Evolutionary conservation across 1,140 invertebrate species (phyloP).

Genomic region (Listronotus bonariensis): DNA sequence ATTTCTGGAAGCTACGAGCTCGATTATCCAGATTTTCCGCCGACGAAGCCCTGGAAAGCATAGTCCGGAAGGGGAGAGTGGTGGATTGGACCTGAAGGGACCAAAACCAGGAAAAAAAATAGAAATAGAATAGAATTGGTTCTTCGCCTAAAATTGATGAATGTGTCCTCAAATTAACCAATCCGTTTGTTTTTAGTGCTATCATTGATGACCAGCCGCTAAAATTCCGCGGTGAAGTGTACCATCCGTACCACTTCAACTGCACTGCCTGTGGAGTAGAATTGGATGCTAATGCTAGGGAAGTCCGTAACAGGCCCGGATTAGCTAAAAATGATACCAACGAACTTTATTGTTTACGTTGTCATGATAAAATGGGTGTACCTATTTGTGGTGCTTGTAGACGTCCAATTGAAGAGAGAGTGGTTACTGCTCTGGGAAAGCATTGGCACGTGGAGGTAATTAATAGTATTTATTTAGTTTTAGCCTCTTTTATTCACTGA

Average conservation of each 20-base stretch:
- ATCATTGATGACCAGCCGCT: slow-evolving; percentile 96
- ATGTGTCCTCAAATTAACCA: no score
- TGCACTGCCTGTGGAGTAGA: slow-evolving; percentile 89
- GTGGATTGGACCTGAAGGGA: no score
- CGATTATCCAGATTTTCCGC: no score
- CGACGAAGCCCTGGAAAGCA: no score
- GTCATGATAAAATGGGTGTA: slow-evolving; percentile 99
- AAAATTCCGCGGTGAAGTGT: slow-evolving; percentile 94
- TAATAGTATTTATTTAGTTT: neutral
- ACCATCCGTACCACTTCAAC: slow-evolving; percentile 99
- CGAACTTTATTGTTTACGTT: slow-evolving; percentile 95
- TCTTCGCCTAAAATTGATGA: no score
- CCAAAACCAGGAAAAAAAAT: no score
- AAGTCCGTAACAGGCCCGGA: slow-evolving; percentile 88
- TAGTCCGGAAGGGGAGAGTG: no score
- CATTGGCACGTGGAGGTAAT: slow-evolving; percentile 97
- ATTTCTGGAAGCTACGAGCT: no score
- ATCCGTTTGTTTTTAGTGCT: slow-evolving; percentile 65
- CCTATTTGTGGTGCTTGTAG: slow-evolving; percentile 97
- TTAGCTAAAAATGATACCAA: slow-evolving; percentile 93
- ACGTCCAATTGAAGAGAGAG: slow-evolving; percentile 93
- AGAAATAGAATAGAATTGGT: no score
- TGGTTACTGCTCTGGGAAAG: slow-evolving; percentile 97
- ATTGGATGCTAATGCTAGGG: slow-evolving; percentile 88
- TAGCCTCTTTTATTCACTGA: no score